phyloP scores from a whole-genome alignment of 2,113 vertebrate species.

The Peucedramus taeniatus region DNA sequence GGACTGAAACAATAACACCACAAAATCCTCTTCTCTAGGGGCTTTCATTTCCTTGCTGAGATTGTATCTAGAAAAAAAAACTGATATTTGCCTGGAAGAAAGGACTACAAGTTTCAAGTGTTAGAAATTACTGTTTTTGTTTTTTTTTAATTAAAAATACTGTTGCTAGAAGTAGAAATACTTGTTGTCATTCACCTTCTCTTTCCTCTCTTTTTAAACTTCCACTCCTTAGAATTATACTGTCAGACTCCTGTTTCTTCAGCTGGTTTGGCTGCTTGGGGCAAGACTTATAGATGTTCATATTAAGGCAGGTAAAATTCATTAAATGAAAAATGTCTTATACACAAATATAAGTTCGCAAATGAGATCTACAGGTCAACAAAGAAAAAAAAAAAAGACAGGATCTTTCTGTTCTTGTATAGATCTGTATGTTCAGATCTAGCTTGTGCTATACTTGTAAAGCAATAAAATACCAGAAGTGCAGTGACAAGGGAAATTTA shows the following conservation, averaged over 20 bases:
- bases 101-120: not conserved
- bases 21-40: not conserved
- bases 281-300: not conserved
- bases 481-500: not conserved
- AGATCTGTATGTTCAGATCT: not conserved
- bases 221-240: not conserved
- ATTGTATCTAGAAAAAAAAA: accelerated
- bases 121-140: not conserved
- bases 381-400: not conserved
- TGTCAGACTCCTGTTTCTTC: not conserved
- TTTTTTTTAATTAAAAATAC: not conserved
- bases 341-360: not conserved
- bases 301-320: not conserved
- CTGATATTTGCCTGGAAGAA: not conserved
- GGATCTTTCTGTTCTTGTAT: not conserved
- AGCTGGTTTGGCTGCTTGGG: not conserved
- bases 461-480: not conserved
- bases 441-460: not conserved
- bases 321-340: not conserved
- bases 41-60: not conserved
- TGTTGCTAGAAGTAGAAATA: not conserved
- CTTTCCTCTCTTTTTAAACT: slow-evolving; percentile 1
- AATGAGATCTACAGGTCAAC: not conserved
- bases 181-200: not conserved
- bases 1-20: not conserved